Evolutionary conservation across 2,113 vertebrate genomes (phyloP), one percentile per base, ranked within the genome.

Genomic region (Crotalus horridus): DNA sequence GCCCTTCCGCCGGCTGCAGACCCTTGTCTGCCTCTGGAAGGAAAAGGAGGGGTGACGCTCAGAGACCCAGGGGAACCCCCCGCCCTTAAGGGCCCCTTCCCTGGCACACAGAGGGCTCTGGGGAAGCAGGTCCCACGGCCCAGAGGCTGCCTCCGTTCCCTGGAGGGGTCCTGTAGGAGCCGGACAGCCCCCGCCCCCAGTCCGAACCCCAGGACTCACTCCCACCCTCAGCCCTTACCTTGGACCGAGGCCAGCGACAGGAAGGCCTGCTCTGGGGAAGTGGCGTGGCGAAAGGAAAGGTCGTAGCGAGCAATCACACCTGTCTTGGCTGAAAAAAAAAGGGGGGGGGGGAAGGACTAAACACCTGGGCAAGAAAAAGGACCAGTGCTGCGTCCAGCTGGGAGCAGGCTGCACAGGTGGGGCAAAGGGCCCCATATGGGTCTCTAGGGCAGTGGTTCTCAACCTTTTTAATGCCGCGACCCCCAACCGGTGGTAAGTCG

Each of bases 261-360:
- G 0, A 98, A 98, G 1, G 97, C 98, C 92, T 99, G 98, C 96
- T 99, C 99, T 94, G 97, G 97, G 51, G 97, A 94, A 0, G 98
- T 98, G 88, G 98, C 97, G 33, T 97, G 98, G 56, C 99, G 98
- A 89, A 98, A 99, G 43, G 95, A 95, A 4, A 95, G 98, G 96
- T 99, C 98, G 12, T 98, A 99, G 61, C 93, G 97, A 92, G 98
- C 97, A 0, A 90, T 97, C 94, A 99, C 94, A 0, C 96, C 95
- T 91, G 97, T 98, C 93, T 98, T 97, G 91, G 97, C 99, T 99
- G 95, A 0, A 51, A 39, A 0, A 1, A 26, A 10, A n/a, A 5
- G 26, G 0, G 0, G 26, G 46, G 26, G 0, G 0, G 26, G 64
- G 29, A 88, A 55, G 86, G 1, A 94, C 23, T 21, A 21, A 81